Percentiles rank a stretch among this genome's conserved stretches.
phyloP scores from a whole-genome alignment of 2,888 invertebrate species.

The Macrosiphum euphorbiae region DNA sequence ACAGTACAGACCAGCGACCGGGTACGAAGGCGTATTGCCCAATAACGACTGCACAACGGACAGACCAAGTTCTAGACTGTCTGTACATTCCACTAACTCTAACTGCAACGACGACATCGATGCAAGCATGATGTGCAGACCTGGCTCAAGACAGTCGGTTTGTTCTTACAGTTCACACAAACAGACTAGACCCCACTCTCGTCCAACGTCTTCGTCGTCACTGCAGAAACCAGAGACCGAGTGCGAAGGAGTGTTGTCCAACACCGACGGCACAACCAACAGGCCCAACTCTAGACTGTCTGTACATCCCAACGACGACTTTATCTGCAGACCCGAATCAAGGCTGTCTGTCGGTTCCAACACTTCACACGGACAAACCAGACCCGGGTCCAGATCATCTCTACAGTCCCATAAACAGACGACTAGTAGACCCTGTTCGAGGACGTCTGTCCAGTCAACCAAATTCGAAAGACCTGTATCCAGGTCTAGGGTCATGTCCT shows the following conservation, averaged over 20 bases:
- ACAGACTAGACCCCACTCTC: neutral
- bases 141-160: neutral
- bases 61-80: neutral
- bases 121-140: neutral
- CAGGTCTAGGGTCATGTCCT: neutral
- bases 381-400: neutral
- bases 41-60: neutral
- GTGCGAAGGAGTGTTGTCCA: neutral
- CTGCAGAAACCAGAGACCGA: neutral
- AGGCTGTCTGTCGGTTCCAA: neutral
- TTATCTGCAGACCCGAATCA: neutral
- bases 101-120: too few species aligned
- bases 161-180: neutral
- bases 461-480: neutral
- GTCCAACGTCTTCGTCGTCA: slow-evolving; percentile 20
- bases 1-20: neutral
- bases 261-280: neutral
- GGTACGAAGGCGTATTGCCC: neutral
- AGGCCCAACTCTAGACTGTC: neutral
- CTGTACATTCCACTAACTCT: neutral
- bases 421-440: neutral
- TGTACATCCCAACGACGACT: neutral
- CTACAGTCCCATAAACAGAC: neutral
- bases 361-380: neutral
- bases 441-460: neutral